phyloP scores from a whole-genome alignment of 2,797 vertebrate genomes.

The Dermochelys coriacea region DNA sequence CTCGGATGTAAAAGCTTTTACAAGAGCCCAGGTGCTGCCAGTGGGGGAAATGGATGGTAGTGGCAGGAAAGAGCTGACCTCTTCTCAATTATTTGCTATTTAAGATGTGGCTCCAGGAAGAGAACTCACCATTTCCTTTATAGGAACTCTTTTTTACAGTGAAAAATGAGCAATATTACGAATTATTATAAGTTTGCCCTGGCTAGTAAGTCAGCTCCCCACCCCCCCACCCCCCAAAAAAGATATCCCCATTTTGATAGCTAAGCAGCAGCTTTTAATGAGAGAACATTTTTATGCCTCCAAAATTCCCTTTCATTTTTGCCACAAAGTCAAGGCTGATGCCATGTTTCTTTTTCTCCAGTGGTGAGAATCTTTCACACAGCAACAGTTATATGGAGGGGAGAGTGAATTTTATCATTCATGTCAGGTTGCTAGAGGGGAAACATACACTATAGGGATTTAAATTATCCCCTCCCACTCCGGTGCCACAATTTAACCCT shows the following conservation, averaged over 20 bases:
- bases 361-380: slow-evolving; percentile 33
- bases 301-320: slow-evolving; percentile 72
- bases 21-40: not conserved
- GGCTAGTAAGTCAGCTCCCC: slow-evolving; percentile 36
- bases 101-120: slow-evolving; percentile 45
- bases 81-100: slow-evolving; percentile 63
- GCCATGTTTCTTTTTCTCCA: slow-evolving; percentile 60
- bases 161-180: slow-evolving; percentile 52
- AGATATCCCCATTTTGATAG: not conserved
- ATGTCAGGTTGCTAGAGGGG: slow-evolving; percentile 52
- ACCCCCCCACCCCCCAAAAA: slow-evolving; percentile 31
- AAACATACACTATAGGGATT: slow-evolving; percentile 17
- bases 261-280: slow-evolving; percentile 54
- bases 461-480: slow-evolving; percentile 19
- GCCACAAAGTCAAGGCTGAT: slow-evolving; percentile 69
- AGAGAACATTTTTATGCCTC: slow-evolving; percentile 75
- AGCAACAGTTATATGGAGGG: slow-evolving; percentile 49
- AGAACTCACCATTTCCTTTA: slow-evolving; percentile 42
- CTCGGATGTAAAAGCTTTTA: slow-evolving; percentile 22
- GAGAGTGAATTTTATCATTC: slow-evolving; percentile 60
- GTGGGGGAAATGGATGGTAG: not conserved
- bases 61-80: slow-evolving; percentile 42
- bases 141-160: slow-evolving; percentile 49
- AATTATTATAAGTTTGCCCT: slow-evolving; percentile 62
- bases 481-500: slow-evolving; percentile 41